Evolutionary conservation across 2,888 invertebrate genomes (phyloP), one percentile per base, ranked within the genome.

Genomic region (Alloplasta piceator): DNA sequence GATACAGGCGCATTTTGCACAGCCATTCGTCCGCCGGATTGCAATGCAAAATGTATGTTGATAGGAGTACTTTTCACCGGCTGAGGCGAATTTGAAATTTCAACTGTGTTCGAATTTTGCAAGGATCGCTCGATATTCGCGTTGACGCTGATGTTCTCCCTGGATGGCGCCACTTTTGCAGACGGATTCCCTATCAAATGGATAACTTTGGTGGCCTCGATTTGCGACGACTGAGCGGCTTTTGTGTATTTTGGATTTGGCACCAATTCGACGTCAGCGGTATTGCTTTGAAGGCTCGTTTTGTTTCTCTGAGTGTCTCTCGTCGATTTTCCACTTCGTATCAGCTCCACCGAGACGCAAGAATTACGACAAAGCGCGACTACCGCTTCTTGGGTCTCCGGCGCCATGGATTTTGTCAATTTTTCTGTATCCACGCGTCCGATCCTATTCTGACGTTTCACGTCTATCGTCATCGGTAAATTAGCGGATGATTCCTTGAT

Each of bases 331-430:
- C 10, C 43, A 43, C 6, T 55, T 1, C 14, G 56, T 36, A 75
- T 14, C 43, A 68, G 66, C 16, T 48, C 63, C 46, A 74, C n/a
- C 1, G 66, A 46, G 63, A 80, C 39, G 7, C 68, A 68, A 0
- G 72, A 41, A 52, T 67, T 67, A 26, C 58, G 56, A 39, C 58
- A 56, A 3, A 66, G 26, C 6, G 39, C 64, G 6, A 46, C 46
- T 1, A 56, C 46, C 0, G 64, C 73, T 10, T 74, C 36, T 26
- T 74, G 46, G 0, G 64, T 74, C 16, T 66, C 48, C 1, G 1
- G 38, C 7, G 39, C 39, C 36, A 38, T 43, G 38, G 26, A 10
- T 4, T 48, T 26, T 5, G n/a, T 58, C n/a, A 58, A 7, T 50
- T 55, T 14, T 7, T 26, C 26, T 0, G 48, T 38, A 9, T 58